Conservation (phyloP, 2,888 invertebrate species). For the Cheilosia urbana region DNA sequence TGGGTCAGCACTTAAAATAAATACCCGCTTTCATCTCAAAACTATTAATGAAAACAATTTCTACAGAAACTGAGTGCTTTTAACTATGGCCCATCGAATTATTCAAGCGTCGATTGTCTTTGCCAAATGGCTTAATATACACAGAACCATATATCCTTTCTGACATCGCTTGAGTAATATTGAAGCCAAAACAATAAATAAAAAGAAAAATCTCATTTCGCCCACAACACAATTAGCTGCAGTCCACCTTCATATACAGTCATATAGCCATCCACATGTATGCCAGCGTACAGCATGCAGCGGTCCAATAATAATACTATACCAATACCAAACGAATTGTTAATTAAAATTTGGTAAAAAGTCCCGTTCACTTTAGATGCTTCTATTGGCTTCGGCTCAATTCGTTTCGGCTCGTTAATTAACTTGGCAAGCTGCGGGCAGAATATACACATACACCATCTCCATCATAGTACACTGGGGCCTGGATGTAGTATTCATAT, state of each 20-base stretch:
- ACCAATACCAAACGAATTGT: constrained; percentile 49
- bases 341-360: constrained; percentile 75
- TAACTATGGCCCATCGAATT: neutral
- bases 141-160: neutral
- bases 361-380: constrained; percentile 57
- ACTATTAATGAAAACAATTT: no score
- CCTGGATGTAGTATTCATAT: constrained; percentile 16
- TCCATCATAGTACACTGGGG: constrained; percentile 12
- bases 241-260: constrained; percentile 37
- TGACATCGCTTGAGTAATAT: neutral
- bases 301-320: constrained; percentile 43
- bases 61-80: no score
- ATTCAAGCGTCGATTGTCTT: neutral
- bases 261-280: neutral
- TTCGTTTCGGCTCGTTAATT: constrained; percentile 75
- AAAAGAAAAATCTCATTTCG: constrained; percentile 49
- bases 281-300: neutral
- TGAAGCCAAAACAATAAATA: neutral
- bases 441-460: constrained; percentile 23
- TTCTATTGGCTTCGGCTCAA: constrained; percentile 74
- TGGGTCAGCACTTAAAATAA: no score
- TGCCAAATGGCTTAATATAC: neutral
- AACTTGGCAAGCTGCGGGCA: constrained; percentile 74
- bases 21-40: no score
- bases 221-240: constrained; percentile 58